Evolutionary conservation across 2,113 vertebrate species (phyloP), one percentile per base, ranked within the genome.

Genomic region (Lepus americanus): DNA sequence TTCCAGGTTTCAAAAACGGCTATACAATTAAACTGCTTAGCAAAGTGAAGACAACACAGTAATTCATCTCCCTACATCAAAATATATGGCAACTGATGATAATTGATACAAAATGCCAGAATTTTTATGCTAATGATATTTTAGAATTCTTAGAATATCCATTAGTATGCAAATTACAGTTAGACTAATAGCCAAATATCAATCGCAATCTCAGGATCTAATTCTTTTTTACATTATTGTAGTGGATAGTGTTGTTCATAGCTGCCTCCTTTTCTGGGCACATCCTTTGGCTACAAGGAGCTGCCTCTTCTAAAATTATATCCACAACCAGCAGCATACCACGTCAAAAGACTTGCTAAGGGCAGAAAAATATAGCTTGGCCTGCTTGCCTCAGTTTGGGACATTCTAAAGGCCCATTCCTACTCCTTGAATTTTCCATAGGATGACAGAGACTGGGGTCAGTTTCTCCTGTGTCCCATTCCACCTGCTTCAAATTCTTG

Each of bases 91-190:
- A 80, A 51, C 3, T 61, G 5, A 33, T 84, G 20, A 86, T 73
- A 63, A 53, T 74, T 76, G 39, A 81, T 81, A 72, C 23, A 78
- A 87, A 92, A 92, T 80, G 39, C n/a, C 6, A 89, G 44, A 72
- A 39, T 19, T 69, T 80, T 89, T 61, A 31, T 29, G 19, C 17
- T 67, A 31, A 76, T 33, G 51, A 64, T 76, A 39, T 72, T 88
- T 86, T 95, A 76, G 25, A 89, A 67, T 87, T 73, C 89, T 92
- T 76, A 14, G 19, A 92, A 51, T 64, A 29, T 63, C 1, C 14
- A 89, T 76, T 90, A 61, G 64, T 88, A 64, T 80, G 55, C 33
- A 72, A 87, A 92, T 66, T 83, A 25, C 66, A 19, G 31, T n/a
- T 87, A 80, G 44, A 90, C 49, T 90, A 90, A 72, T 81, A 76